Evolutionary conservation across 2,888 invertebrate genomes (phyloP).

Genomic region (Cephus pulcher): DNA sequence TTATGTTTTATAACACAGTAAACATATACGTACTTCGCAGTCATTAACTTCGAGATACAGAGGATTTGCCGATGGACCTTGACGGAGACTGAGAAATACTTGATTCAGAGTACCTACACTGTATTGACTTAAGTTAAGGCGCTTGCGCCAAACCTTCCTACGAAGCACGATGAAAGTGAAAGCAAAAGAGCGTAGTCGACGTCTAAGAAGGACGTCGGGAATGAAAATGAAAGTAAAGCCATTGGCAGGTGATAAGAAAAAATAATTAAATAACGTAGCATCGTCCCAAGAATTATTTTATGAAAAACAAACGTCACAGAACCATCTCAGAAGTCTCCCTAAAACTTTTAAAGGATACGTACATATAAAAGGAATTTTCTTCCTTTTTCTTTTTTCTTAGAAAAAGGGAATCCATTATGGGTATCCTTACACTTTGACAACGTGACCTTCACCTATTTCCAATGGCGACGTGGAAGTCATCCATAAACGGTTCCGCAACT

Average conservation of each 20-base stretch:
- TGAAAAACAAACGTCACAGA: background rate
- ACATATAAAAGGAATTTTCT: background rate
- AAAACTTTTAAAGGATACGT: background rate
- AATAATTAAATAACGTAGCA: background rate
- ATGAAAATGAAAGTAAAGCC: background rate
- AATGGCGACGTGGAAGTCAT: background rate
- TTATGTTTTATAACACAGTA: background rate
- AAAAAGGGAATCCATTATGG: background rate
- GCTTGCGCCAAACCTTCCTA: constrained; percentile 28
- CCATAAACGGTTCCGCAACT: background rate
- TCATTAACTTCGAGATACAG: background rate
- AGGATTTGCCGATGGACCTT: background rate
- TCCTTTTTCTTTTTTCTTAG: background rate
- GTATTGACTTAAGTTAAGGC: constrained; percentile 39
- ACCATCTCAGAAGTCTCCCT: background rate
- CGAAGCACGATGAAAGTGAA: background rate
- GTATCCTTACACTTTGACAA: background rate
- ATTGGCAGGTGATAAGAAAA: background rate
- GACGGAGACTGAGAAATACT: background rate
- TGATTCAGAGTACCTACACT: background rate
- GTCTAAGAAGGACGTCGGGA: background rate
- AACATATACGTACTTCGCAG: background rate
- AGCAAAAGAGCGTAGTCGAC: background rate
- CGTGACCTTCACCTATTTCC: background rate
- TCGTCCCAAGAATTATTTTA: background rate